Base-by-base conservation (phyloP, 2,888 invertebrate species). In the Petrolisthes manimaculis region DNA sequence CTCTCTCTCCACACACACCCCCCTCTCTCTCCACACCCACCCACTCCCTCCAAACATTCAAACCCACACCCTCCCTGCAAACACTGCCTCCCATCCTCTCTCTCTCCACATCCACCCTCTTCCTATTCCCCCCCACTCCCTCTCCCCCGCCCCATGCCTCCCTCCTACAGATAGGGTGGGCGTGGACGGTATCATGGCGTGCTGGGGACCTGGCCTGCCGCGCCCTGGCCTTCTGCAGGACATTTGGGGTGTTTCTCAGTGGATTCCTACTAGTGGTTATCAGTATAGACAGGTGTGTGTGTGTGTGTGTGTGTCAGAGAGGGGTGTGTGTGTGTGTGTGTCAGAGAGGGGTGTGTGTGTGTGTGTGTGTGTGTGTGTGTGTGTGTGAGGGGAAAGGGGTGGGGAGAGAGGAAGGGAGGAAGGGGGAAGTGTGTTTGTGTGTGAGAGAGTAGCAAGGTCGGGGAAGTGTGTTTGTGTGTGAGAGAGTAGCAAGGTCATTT, bases 201-300 rank as follows among this genome's bases (percentile, higher is more conserved):
- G 97, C 96, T 0, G 97, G 97, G 0, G 97, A 97, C 93, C 94
- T 95, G 9, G 95, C 96, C 95, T 97, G 97, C 93, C 95, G 97
- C 74, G 94, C 97, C 91, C 96, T 97, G 96, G 95, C 96, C 93
- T 97, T 97, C 94, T 96, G 97, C 92, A 93, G 97, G 91, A 96
- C 96, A 91, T 97, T 97, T 93, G 97, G 97, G 0, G 94, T 97
- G 8, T 97, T 96, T 93, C 94, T 97, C 86, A 97, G 97, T 89
- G 96, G 97, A 92, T 97, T 97, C 93, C 95, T 97, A 90, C 95
- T 97, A 84, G 96, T 97, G 88, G 97, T 97, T 94, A 97, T 97
- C 93, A 97, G 97, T 92, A 94, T 97, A 82, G 97, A 97, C 93
- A 96, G 97, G 90, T 92, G 80, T 21, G 80, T 24, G 56, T 21